phyloP scores from a whole-genome alignment of 2,113 vertebrate genomes.

The Sakesphorus luctuosus region DNA sequence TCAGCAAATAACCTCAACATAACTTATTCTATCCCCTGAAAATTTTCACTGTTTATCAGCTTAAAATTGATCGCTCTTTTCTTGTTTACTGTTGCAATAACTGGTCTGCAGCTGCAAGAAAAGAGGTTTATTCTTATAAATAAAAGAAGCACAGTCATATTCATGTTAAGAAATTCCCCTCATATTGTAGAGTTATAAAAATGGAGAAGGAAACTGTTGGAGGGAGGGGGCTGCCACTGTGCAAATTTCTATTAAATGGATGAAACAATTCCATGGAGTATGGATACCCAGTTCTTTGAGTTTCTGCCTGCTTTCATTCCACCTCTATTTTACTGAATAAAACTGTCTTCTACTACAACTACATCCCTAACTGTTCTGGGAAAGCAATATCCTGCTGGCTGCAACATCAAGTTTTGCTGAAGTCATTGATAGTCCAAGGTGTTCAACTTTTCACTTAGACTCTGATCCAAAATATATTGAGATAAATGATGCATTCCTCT shows the following conservation, averaged over 20 bases:
- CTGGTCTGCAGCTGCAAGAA: not conserved
- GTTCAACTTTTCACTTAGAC: not conserved
- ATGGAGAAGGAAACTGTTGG: not conserved
- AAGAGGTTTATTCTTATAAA: not conserved
- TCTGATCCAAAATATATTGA: not conserved
- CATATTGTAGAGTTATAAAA: not conserved
- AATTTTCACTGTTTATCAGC: constrained; percentile 8
- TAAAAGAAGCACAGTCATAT: not conserved
- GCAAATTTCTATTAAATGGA: not conserved
- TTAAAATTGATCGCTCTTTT: constrained; percentile 48
- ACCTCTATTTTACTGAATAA: not conserved
- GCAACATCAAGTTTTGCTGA: not conserved
- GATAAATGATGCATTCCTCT: not conserved
- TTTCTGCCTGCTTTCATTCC: not conserved
- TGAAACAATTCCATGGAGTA: not conserved
- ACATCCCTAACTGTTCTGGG: not conserved
- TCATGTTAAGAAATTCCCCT: not conserved
- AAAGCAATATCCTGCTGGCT: not conserved
- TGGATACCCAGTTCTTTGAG: not conserved
- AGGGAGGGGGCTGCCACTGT: not conserved
- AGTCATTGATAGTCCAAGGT: not conserved
- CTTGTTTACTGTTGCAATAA: constrained; percentile 32
- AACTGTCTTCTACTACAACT: not conserved
- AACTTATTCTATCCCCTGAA: constrained; percentile 8
- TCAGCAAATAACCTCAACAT: constrained; percentile 2